Evolutionary conservation across 2,888 invertebrate species (phyloP).

Genomic region (Heteromyza rotundicornis): DNA sequence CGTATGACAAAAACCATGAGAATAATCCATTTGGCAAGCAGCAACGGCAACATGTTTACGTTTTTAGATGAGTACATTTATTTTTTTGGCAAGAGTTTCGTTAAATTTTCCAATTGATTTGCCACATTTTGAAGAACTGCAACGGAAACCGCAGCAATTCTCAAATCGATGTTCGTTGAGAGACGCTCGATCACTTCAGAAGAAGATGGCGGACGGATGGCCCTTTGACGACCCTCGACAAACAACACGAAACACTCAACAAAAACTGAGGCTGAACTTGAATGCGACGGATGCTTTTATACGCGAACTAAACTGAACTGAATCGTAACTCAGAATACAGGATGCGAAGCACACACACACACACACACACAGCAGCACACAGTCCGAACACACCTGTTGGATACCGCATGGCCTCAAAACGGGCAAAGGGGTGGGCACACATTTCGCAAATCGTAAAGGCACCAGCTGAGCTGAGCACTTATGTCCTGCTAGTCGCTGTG

Average conservation of each 20-base stretch:
- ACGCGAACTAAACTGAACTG: too few species aligned
- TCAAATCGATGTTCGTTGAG: neutral
- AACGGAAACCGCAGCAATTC: neutral
- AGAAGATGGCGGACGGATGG: neutral
- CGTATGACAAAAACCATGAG: constrained; percentile 7
- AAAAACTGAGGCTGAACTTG: neutral
- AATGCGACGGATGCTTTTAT: neutral
- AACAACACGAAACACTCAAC: neutral
- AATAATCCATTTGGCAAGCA: neutral
- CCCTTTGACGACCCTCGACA: neutral
- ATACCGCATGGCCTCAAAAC: neutral
- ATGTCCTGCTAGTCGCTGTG: neutral
- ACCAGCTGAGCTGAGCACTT: neutral
- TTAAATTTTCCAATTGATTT: constrained; percentile 3
- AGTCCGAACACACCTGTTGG: neutral
- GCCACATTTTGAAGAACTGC: constrained; percentile 18
- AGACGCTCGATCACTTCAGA: neutral
- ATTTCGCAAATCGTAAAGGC: neutral
- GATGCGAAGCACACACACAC: too few species aligned
- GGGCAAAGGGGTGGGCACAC: neutral
- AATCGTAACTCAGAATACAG: too few species aligned
- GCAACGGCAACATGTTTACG: constrained; percentile 9
- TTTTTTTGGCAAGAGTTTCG: neutral
- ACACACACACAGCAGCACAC: too few species aligned
- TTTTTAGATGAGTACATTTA: neutral